Percentiles rank a stretch among this genome's conserved stretches.
These are phyloP conservation scores for Sarcophaga carnaria DNA, from an alignment of 2,888 invertebrate species.

Conservation along the genomic window DNA sequence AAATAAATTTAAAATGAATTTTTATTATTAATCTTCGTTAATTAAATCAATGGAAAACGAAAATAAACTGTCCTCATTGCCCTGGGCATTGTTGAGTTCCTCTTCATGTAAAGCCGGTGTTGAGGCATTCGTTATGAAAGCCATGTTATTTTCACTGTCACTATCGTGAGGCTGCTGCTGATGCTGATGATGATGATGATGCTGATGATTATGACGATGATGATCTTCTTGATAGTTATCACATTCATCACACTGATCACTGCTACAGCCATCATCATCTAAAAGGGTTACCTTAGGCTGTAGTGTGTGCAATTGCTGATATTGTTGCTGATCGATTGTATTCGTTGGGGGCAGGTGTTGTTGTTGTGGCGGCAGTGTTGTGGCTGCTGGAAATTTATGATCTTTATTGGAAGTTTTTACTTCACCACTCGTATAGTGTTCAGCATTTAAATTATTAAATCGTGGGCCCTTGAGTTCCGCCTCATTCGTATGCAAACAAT, in stretches of 20 bases:
- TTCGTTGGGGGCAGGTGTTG: constrained; percentile 65
- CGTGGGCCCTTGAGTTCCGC: constrained; percentile 71
- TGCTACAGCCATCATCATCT: constrained; percentile 72
- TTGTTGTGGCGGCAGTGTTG: constrained; percentile 70
- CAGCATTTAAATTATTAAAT: constrained; percentile 42
- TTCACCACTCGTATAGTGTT: constrained; percentile 41
- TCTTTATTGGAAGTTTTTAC: constrained; percentile 66
- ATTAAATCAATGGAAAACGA: constrained; percentile 38
- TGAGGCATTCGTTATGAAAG: constrained; percentile 46
- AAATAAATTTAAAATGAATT: not conserved
- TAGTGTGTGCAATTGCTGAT: constrained; percentile 69
- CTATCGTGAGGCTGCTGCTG: constrained; percentile 2
- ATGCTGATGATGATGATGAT: too few relatives aligned
- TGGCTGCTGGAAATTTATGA: constrained; percentile 45
- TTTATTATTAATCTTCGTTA: constrained; percentile 18
- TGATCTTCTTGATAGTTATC: constrained; percentile 50
- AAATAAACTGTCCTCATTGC: constrained; percentile 61
- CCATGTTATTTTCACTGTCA: constrained; percentile 47
- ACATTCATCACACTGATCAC: constrained; percentile 55
- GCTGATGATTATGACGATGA: not conserved
- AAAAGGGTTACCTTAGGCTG: constrained; percentile 76
- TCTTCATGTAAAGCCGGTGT: constrained; percentile 50
- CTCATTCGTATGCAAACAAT: constrained; percentile 48
- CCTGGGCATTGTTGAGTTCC: constrained; percentile 55
- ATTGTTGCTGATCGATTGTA: constrained; percentile 63